phyloP scores from a whole-genome alignment of 2,888 invertebrate genomes.

The Agelastica alni region DNA sequence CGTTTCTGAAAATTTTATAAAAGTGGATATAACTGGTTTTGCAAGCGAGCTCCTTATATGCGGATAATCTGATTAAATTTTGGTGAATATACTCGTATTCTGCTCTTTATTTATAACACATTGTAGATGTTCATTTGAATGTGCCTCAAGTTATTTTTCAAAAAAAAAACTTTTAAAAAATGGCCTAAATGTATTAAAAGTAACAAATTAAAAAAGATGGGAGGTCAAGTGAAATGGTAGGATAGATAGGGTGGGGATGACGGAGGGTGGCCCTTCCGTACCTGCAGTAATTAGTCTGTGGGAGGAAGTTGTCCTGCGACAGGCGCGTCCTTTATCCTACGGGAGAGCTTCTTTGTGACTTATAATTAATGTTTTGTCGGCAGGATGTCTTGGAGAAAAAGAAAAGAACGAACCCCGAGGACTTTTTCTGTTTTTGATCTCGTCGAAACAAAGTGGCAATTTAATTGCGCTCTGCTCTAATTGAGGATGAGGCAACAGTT shows the following conservation, averaged over 20 bases:
- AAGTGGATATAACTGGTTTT: too few relatives aligned
- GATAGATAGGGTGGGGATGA: neutral
- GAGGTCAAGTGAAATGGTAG: slow-evolving; percentile 32
- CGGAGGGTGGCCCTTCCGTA: slow-evolving; percentile 39
- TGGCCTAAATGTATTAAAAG: too few relatives aligned
- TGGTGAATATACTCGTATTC: too few relatives aligned
- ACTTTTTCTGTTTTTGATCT: slow-evolving; percentile 21
- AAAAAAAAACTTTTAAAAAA: too few relatives aligned
- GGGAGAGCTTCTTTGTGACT: slow-evolving; percentile 42
- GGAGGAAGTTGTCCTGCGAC: slow-evolving; percentile 46
- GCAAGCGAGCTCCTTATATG: too few relatives aligned
- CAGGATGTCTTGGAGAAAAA: slow-evolving; percentile 37
- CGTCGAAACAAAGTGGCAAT: slow-evolving; percentile 25
- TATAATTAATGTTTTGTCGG: slow-evolving; percentile 50
- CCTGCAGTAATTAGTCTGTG: slow-evolving; percentile 50
- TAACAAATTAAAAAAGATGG: too few relatives aligned
- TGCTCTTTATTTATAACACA: too few relatives aligned
- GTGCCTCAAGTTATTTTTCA: too few relatives aligned
- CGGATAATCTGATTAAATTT: too few relatives aligned
- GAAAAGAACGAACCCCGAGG: slow-evolving; percentile 13
- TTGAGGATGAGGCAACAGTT: slow-evolving; percentile 18
- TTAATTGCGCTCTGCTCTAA: slow-evolving; percentile 27
- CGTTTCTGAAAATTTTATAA: too few relatives aligned
- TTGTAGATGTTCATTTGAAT: too few relatives aligned
- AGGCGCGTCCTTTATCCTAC: slow-evolving; percentile 35